Evolutionary conservation across 2,888 invertebrate species (phyloP), one percentile per base, ranked within the genome.

Genomic region (Lasioglossum oenotherae): DNA sequence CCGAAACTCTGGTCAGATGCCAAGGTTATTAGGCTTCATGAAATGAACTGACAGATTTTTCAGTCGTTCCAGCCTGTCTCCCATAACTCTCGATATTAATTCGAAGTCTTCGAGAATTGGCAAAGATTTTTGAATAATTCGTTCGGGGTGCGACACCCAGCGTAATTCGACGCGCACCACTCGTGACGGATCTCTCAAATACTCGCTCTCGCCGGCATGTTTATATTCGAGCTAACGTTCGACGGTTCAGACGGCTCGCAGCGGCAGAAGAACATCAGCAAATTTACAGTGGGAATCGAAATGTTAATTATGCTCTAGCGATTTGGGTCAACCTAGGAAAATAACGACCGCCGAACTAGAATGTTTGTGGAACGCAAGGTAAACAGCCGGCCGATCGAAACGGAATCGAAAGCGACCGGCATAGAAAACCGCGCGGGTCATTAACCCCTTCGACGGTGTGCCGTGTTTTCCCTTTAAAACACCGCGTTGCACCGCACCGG

Each of bases 251-350:
- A 31, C 64, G 14, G 23, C 64, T 16, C 60, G 31, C 71, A 80
- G 44, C 77, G 49, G 57, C 49, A 72, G 81, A 78, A 79, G 85
- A 80, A 81, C 76, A 74, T 77, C 80, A 81, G 88, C 81, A 91
- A 89, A 90, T 90, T 90, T 89, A 80, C 89, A 82, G 83, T 78
- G 77, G 81, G 74, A 82, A 82, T 86, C 67, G 91, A 91, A 90
- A 91, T 87, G 91, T 90, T 91, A 87, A 90, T 90, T 89, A 89
- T 86, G 83, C 73, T 69, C 71, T 81, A 80, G 83, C 81, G 82
- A 89, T 88, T 88, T 82, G 83, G 79, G 82, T 67, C 80, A 80
- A 83, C 83, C 83, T 82, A 85, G 84, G 82, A 81, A 85, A 87
- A 79, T 87, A 85, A 87, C 78, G 78, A 35, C 44, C 49, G 79